A percentile compares a stretch with the other conserved stretches of the same genome.
Evolutionary conservation across 2,797 vertebrate species (phyloP).

Genomic region (Acomys russatus): DNA sequence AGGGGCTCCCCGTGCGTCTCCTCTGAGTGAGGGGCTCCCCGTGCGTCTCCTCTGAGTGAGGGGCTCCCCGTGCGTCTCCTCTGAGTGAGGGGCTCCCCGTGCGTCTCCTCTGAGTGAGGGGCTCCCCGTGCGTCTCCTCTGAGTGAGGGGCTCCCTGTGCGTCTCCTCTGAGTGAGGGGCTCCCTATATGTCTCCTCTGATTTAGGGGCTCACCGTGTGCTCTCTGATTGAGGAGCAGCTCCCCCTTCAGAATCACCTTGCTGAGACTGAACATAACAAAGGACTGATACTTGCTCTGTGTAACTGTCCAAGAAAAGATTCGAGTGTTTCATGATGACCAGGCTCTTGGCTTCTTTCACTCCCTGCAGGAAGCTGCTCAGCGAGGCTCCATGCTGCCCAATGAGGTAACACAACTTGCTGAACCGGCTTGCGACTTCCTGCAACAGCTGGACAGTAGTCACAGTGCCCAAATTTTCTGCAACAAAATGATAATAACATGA

Average conservation of each 20-base stretch:
- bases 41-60: too few relatives aligned
- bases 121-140: too few relatives aligned
- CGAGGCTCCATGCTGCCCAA: slow-evolving; percentile 95
- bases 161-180: too few relatives aligned
- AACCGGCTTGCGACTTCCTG: slow-evolving; percentile 93
- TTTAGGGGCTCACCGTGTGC: too few relatives aligned
- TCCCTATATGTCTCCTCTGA: too few relatives aligned
- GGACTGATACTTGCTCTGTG: slow-evolving; percentile 92
- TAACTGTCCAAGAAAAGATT: slow-evolving; percentile 95
- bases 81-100: too few relatives aligned
- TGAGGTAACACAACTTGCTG: slow-evolving; percentile 95
- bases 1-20: too few relatives aligned
- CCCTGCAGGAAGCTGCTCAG: slow-evolving; percentile 94
- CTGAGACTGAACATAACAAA: slow-evolving; percentile 80
- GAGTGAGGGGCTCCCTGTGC: too few relatives aligned
- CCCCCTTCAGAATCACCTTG: slow-evolving; percentile 76
- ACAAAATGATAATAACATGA: slow-evolving; percentile 70
- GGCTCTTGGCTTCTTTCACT: slow-evolving; percentile 91
- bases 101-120: too few relatives aligned
- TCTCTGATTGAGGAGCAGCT: slow-evolving; percentile 76
- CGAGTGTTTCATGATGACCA: slow-evolving; percentile 94
- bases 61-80: too few relatives aligned
- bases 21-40: too few relatives aligned
- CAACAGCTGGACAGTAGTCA: slow-evolving; percentile 90
- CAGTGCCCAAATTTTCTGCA: slow-evolving; percentile 93